Evolutionary conservation across 2,113 vertebrate species (phyloP).

Genomic region (Opisthocomus hoazin): DNA sequence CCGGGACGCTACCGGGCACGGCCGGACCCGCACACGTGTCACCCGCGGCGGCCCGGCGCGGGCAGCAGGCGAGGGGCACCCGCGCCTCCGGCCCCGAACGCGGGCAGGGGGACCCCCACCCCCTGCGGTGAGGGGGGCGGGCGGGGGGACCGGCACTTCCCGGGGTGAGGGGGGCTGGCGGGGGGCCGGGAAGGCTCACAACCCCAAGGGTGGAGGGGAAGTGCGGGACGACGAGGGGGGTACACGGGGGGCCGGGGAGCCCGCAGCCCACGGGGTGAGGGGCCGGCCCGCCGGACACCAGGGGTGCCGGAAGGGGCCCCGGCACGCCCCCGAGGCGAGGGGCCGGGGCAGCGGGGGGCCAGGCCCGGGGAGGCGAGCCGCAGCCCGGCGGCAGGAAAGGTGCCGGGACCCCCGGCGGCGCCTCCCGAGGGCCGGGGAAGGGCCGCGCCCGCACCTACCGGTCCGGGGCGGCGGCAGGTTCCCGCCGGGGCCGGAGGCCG

Average conservation of each 20-base stretch:
- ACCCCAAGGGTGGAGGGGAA: too few species aligned
- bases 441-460: background rate
- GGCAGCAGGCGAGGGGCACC: background rate
- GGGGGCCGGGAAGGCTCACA: too few species aligned
- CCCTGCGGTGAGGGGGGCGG: too few species aligned
- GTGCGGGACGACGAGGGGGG: too few species aligned
- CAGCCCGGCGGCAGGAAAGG: background rate
- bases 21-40: slow-evolving; percentile 7
- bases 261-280: background rate
- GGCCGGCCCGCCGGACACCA: background rate
- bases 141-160: background rate
- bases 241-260: background rate
- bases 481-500: background rate
- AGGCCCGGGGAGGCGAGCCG: background rate
- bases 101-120: background rate
- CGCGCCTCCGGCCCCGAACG: fast-evolving
- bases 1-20: background rate
- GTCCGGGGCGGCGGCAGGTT: background rate
- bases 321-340: background rate
- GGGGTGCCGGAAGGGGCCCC: background rate
- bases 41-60: background rate
- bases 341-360: background rate
- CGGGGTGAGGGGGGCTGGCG: background rate
- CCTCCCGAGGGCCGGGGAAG: too few species aligned
- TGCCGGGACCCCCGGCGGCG: background rate